phyloP scores from a whole-genome alignment of 2,888 invertebrate species.

The Cerastis rubricosa region DNA sequence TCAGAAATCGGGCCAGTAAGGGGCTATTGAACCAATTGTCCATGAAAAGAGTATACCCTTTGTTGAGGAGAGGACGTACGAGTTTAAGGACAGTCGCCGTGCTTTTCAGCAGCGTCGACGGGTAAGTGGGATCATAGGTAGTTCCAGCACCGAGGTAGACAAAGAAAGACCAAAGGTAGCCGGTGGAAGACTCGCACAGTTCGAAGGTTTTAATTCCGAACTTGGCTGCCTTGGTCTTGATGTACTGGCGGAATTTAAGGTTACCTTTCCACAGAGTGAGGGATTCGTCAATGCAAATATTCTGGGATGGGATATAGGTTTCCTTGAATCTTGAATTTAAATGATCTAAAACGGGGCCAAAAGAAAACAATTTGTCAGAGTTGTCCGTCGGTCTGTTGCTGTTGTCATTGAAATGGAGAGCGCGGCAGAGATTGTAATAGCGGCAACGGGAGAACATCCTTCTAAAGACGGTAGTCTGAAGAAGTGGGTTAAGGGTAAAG shows the following conservation, averaged over 20 bases:
- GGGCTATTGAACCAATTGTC: constrained; percentile 12
- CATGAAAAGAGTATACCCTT: neutral
- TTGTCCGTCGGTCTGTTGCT: too few species aligned
- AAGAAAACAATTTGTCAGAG: too few species aligned
- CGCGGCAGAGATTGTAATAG: too few species aligned
- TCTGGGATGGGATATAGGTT: neutral
- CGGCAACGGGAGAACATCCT: too few species aligned
- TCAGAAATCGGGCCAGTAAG: constrained; percentile 1
- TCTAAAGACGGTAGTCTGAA: too few species aligned
- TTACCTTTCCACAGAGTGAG: neutral
- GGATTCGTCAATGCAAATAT: too few species aligned
- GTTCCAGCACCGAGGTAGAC: neutral
- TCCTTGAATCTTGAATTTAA: neutral
- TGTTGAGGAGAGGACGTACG: neutral
- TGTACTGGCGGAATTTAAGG: neutral
- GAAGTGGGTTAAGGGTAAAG: too few species aligned
- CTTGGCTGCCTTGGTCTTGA: neutral
- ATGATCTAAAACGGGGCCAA: too few species aligned
- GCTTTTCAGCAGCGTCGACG: neutral
- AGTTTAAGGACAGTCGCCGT: neutral
- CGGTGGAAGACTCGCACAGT: constrained; percentile 1
- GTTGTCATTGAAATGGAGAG: too few species aligned
- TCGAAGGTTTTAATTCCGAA: neutral
- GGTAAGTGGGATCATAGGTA: neutral
- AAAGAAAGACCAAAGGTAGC: neutral